phyloP scores from a whole-genome alignment of 2,113 vertebrate species.

The Vanacampus margaritifer region DNA sequence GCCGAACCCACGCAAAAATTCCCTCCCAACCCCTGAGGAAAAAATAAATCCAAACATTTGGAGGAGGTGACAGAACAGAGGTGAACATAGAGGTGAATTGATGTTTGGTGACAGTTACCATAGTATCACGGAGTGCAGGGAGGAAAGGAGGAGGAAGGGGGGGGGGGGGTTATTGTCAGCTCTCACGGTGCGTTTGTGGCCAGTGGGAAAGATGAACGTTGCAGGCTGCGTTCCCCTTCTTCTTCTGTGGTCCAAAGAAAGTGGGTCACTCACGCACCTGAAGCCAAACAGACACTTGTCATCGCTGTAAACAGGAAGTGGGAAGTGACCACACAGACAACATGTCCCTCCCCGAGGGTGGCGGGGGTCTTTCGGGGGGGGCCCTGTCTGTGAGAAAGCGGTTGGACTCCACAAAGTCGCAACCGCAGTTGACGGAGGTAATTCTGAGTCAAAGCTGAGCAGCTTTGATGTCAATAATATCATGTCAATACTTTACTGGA shows the following conservation, averaged over 20 bases:
- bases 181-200: neutral
- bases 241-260: conserved; percentile 16
- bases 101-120: neutral
- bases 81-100: too few relatives aligned
- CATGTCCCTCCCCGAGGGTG: neutral
- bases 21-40: neutral
- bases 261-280: conserved; percentile 38
- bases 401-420: too few relatives aligned
- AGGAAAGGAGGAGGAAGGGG: neutral
- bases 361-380: neutral
- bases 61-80: neutral
- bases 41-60: neutral
- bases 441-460: neutral
- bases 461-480: neutral
- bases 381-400: neutral
- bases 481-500: too few relatives aligned
- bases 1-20: neutral
- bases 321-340: conserved; percentile 55
- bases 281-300: conserved; percentile 50
- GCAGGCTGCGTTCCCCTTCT: neutral
- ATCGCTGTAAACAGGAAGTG: conserved; percentile 52
- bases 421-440: neutral
- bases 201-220: neutral
- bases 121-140: neutral
- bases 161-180: neutral